Conservation (phyloP, 53 echinoderm and acorn worm species). For the Zoroaster sp. region DNA sequence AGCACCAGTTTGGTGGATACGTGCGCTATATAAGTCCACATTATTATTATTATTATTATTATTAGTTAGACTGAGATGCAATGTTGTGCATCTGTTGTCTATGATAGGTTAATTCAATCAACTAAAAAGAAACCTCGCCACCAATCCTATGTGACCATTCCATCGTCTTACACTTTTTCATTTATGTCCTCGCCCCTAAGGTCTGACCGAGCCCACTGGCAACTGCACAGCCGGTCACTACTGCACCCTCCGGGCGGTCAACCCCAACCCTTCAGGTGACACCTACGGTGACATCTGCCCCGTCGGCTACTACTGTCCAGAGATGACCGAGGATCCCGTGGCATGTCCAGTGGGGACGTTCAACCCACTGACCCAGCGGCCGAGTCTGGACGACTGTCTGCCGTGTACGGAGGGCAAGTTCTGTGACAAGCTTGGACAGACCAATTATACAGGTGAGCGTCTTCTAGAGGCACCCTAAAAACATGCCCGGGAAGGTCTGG, state of each 20-base stretch:
- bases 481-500: too few species aligned
- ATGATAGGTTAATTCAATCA: too few species aligned
- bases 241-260: slow-evolving; percentile 87
- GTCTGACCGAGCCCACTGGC: slow-evolving; percentile 81
- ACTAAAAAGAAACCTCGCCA: too few species aligned
- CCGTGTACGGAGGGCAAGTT: slow-evolving; percentile 86
- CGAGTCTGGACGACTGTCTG: slow-evolving; percentile 72
- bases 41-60: too few species aligned
- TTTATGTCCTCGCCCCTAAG: slow-evolving; percentile 1
- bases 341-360: slow-evolving; percentile 86
- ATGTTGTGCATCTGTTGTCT: too few species aligned
- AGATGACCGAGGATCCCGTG: slow-evolving; percentile 73
- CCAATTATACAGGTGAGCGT: slow-evolving; percentile 84
- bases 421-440: slow-evolving; percentile 82
- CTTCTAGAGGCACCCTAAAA: not conserved
- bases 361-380: slow-evolving; percentile 70
- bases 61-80: too few species aligned
- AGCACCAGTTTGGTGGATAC: too few species aligned
- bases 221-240: slow-evolving; percentile 81
- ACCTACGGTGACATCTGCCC: slow-evolving; percentile 96
- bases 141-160: too few species aligned
- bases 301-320: slow-evolving; percentile 83
- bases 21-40: too few species aligned
- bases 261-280: slow-evolving; percentile 81
- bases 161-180: too few species aligned